phyloP scores from a whole-genome alignment of 30 jellyfish, hydroid and myxozoan genomes.

The Rhopilema esculentum region DNA sequence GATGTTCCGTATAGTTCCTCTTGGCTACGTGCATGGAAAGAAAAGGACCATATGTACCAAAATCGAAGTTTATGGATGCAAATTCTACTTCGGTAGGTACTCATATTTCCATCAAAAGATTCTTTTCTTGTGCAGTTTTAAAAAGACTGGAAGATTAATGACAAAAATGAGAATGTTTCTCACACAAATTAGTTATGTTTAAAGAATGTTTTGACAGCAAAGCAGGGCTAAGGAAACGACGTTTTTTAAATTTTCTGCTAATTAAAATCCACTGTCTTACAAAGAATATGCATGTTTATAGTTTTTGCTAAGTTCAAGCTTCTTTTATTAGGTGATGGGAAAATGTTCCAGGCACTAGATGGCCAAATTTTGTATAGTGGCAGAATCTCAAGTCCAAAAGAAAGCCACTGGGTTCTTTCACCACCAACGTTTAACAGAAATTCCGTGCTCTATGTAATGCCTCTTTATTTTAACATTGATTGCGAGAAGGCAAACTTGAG shows the following conservation, averaged over 20 bases:
- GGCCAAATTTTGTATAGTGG: conserved; percentile 60
- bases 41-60: conserved; percentile 75
- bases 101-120: too few relatives aligned
- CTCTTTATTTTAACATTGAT: conserved; percentile 36
- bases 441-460: conserved; percentile 45
- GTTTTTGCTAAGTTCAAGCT: too few relatives aligned
- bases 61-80: conserved; percentile 90
- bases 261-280: too few relatives aligned
- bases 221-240: too few relatives aligned
- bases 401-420: conserved; percentile 67
- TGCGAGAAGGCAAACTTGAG: conserved; percentile 43
- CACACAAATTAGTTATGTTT: too few relatives aligned
- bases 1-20: conserved; percentile 74
- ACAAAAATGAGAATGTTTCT: too few relatives aligned
- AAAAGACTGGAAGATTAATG: too few relatives aligned
- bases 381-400: conserved; percentile 22
- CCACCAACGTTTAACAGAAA: conserved; percentile 33
- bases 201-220: too few relatives aligned
- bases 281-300: too few relatives aligned
- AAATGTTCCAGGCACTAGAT: conserved; percentile 51
- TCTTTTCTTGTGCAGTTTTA: too few relatives aligned
- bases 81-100: conserved; percentile 57
- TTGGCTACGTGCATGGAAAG: conserved; percentile 82
- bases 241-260: too few relatives aligned
- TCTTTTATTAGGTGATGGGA: conserved; percentile 72